Evolutionary conservation across 30 jellyfish, hydroid and myxozoan species (phyloP).

Genomic region (Chrysaora quinquecirrha): DNA sequence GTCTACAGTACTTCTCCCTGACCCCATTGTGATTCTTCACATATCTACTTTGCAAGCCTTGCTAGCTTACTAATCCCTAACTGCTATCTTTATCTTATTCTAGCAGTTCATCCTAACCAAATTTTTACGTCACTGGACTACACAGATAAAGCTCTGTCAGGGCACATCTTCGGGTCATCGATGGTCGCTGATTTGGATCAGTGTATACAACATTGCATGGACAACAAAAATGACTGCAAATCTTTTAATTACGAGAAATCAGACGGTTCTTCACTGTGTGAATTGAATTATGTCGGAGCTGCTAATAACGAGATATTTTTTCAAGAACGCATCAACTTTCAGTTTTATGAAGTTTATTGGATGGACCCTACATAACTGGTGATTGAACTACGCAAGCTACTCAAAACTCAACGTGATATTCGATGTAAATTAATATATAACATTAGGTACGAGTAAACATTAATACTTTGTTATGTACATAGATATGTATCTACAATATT

Average conservation of each 20-base stretch:
- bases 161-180: background rate
- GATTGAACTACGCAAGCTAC: too few species aligned
- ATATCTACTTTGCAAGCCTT: too few species aligned
- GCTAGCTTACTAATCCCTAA: too few species aligned
- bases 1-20: too few species aligned
- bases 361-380: too few species aligned
- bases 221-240: constrained; percentile 19
- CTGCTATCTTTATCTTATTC: too few species aligned
- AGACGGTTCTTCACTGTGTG: background rate
- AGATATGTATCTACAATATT: too few species aligned
- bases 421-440: too few species aligned
- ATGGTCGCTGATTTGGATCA: constrained; percentile 4
- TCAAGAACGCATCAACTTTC: constrained; percentile 2
- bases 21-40: too few species aligned
- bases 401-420: too few species aligned
- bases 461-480: too few species aligned
- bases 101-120: constrained; percentile 17
- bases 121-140: constrained; percentile 24
- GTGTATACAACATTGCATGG: constrained; percentile 40
- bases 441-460: too few species aligned
- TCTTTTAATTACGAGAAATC: constrained; percentile 30
- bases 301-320: background rate
- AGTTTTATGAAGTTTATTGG: constrained; percentile 52
- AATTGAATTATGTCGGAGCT: constrained; percentile 22
- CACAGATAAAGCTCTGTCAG: constrained; percentile 41